Evolutionary conservation across 2,888 invertebrate species (phyloP), one percentile per base, ranked within the genome.

Genomic region (Stenchaetothrips biformis): DNA sequence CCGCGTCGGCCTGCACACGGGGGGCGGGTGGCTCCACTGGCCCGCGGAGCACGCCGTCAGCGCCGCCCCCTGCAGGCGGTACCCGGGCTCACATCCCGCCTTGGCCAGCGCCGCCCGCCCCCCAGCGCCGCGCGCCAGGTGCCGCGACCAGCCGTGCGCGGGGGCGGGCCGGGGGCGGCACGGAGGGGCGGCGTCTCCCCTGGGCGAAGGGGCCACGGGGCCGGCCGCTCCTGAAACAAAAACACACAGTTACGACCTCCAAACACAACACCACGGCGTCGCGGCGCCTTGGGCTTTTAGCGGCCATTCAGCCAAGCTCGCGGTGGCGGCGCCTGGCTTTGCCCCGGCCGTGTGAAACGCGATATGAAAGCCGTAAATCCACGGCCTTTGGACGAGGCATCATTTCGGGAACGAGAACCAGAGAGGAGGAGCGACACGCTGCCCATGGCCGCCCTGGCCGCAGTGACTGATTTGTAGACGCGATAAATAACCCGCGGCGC

Each of bases 131-230:
- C 67, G 67, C 8, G 67, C 25, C 7, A 74, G 21, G 25, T 74
- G 67, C 11, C 25, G 67, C 67, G 67, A 9, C 67, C 67, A 74
- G 67, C 67, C 67, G 67, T 74, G 67, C 67, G 67, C 67, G 67
- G 67, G 67, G 67, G 67, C 67, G 67, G 67, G 0, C 9, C 67
- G 67, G 21, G 67, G 67, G 25, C 67, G 21, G 67, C 67, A 74
- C 25, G 25, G 25, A 7, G 67, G 18, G 59, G 13, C 59, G 59
- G 13, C 59, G 16, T 16, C 59, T 59, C 59, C 59, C 59, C 59
- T 16, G 13, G 59, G 18, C 13, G 59, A 37, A 4, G 53, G 13
- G 16, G 13, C 53, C 53, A 53, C 13, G 53, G 21, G n/a, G 25
- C 21, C 67, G 8, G 67, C 67, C 11, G 67, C 21, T 11, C 67